Conservation (phyloP, 2,888 invertebrate genomes). For the Dynastes grantii region DNA sequence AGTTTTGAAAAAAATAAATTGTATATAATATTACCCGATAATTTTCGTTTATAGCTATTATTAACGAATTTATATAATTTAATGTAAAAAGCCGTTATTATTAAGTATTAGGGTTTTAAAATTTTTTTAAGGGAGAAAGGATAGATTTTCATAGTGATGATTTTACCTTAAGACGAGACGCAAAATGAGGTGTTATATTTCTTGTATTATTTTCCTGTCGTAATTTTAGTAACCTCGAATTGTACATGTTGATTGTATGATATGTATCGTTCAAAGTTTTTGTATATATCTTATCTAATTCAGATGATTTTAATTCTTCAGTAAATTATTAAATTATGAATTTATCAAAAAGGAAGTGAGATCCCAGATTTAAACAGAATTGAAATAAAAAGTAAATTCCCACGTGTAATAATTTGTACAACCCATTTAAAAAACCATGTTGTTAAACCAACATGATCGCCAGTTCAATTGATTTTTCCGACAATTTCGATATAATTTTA, state of each 20-base stretch:
- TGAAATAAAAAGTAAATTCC: too few species aligned
- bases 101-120: too few species aligned
- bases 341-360: neutral
- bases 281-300: conserved; percentile 48
- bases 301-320: conserved; percentile 30
- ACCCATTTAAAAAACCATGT: conserved; percentile 11
- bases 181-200: conserved; percentile 1
- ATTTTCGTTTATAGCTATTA: conserved; percentile 24
- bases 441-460: neutral
- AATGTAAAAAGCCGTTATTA: neutral
- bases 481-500: too few species aligned
- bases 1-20: too few species aligned
- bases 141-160: neutral
- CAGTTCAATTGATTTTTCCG: too few species aligned
- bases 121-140: too few species aligned
- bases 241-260: conserved; percentile 9
- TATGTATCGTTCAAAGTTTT: conserved; percentile 23
- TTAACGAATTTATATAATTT: neutral
- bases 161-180: neutral
- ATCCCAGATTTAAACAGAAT: neutral
- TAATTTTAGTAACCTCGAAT: neutral
- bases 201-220: conserved; percentile 4
- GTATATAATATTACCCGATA: conserved; percentile 13
- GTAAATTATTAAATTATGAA: neutral
- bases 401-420: neutral